Evolutionary conservation across 2,888 invertebrate species (phyloP).

Genomic region (Cephus runcator): DNA sequence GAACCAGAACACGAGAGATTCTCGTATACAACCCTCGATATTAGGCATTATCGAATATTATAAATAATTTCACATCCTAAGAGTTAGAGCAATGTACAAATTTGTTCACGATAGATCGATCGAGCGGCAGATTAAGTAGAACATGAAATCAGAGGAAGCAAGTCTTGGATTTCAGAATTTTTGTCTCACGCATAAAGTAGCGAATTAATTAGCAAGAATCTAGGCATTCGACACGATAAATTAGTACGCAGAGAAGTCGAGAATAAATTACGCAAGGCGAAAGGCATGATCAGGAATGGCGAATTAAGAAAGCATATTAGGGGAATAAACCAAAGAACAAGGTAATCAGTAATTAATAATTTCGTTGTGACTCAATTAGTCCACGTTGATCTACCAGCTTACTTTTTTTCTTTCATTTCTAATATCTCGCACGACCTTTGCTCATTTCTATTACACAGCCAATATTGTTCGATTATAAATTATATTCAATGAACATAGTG

Average conservation of each 20-base stretch:
- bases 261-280: no score
- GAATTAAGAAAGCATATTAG: not conserved
- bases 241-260: no score
- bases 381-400: not conserved
- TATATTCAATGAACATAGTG: no score
- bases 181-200: not conserved
- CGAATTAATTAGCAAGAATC: not conserved
- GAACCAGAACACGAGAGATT: not conserved
- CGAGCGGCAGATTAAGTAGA: not conserved
- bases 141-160: constrained; percentile 9
- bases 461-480: no score
- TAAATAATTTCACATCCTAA: not conserved
- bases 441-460: no score
- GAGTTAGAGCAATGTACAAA: constrained; percentile 1
- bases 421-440: no score
- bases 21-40: not conserved
- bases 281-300: no score
- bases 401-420: no score
- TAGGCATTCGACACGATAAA: no score
- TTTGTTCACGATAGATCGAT: not conserved
- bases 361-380: not conserved
- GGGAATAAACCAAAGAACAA: not conserved
- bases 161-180: constrained; percentile 14
- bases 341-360: not conserved
- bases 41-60: not conserved